Base-by-base conservation (phyloP, 1,140 invertebrate species). In the Lepidurus apus region DNA sequence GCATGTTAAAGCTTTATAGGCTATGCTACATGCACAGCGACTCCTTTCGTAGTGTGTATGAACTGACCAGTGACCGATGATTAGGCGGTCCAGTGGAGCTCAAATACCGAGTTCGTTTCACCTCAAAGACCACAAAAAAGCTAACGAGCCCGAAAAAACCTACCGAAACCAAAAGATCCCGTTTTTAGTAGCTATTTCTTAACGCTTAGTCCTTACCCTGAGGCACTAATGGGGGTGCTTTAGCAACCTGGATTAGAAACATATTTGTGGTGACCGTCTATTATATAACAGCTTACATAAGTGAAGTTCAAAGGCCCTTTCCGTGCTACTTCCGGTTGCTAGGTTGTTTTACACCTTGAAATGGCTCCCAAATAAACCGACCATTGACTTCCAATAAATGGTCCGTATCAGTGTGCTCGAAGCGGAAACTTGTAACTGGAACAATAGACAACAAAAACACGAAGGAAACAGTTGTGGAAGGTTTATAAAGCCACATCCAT, bases 321-420 rank as follows among this genome's bases (percentile, higher is more conserved):
- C 17, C 21, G 5, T 21, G 53, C 53, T 21, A 11, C 53, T 65
- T 65, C 53, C 53, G 53, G 53, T 65, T 17, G 4, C 6, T 21
- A 21, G 53, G 8, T 65, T 65, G 53, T 65, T 65, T 65, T n/a
- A 65, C 53, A 21, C 9, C n/a, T 65, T 7, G 17, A 65, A 65
- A 65, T 65, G 21, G 53, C 53, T 65, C 53, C 17, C 53, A 4
- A n/a, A 65, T 65, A 65, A 65, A 65, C 53, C 53, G 53, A 65
- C 53, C 53, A 65, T 65, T 65, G 53, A 65, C 53, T 65, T 65
- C 53, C 13, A 65, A 65, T 65, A 65, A 65, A 65, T 65, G 53
- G 53, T 65, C 53, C 17, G 53, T 65, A 65, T 65, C 53, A n/a
- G 13, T 65, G 17, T 6, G 53, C 53, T 65, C 0, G 53, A 21